Evolutionary conservation across 2,888 invertebrate genomes (phyloP).

Genomic region (Apamea epomidion): DNA sequence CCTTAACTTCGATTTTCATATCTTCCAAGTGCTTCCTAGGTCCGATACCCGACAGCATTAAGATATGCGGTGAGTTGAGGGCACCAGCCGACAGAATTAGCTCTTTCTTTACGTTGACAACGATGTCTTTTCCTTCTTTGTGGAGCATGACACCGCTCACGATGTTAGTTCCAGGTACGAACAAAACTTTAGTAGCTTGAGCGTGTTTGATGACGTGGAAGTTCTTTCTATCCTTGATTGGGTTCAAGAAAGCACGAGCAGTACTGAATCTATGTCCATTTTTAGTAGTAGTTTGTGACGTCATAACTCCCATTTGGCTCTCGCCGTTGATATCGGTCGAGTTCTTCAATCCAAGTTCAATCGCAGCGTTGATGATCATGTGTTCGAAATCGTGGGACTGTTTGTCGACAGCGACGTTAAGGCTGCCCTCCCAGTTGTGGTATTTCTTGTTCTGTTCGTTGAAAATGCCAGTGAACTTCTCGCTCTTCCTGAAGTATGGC

Average conservation of each 20-base stretch:
- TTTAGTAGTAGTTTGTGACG: slow-evolving; percentile 92
- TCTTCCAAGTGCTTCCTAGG: slow-evolving; percentile 91
- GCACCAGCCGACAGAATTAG: slow-evolving; percentile 95
- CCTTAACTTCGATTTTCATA: slow-evolving; percentile 90
- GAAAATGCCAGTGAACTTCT: slow-evolving; percentile 62
- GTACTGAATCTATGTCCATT: slow-evolving; percentile 94
- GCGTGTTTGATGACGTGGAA: slow-evolving; percentile 91
- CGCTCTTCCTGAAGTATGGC: slow-evolving; percentile 92
- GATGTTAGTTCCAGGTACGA: slow-evolving; percentile 86
- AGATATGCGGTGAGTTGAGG: slow-evolving; percentile 94
- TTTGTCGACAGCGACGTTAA: slow-evolving; percentile 90
- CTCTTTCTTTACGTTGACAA: slow-evolving; percentile 90
- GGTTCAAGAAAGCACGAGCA: slow-evolving; percentile 93
- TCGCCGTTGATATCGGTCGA: slow-evolving; percentile 91
- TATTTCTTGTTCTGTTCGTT: slow-evolving; percentile 89
- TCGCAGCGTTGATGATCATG: slow-evolving; percentile 91
- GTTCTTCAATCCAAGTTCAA: slow-evolving; percentile 91
- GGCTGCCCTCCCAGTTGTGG: slow-evolving; percentile 89
- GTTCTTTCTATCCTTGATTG: slow-evolving; percentile 90
- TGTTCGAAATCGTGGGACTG: slow-evolving; percentile 88
- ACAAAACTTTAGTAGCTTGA: slow-evolving; percentile 90
- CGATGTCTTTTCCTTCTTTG: slow-evolving; percentile 85
- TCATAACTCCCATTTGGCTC: slow-evolving; percentile 92
- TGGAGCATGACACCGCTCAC: slow-evolving; percentile 91
- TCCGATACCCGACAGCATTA: slow-evolving; percentile 95